Evolutionary conservation across 2,888 invertebrate genomes (phyloP).

Genomic region (Apamea monoglypha): DNA sequence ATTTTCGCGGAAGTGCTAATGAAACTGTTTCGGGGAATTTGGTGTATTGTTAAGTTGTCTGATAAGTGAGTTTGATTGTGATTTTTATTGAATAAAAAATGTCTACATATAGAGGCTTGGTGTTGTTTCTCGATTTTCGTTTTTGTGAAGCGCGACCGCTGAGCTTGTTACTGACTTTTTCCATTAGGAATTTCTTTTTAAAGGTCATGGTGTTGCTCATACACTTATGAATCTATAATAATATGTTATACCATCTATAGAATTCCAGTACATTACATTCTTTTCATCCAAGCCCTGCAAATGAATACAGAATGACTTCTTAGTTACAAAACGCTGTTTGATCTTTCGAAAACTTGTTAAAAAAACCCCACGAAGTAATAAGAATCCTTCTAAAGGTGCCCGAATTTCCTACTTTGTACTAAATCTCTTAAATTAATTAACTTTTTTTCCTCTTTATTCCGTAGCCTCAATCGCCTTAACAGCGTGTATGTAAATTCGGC

Average conservation of each 20-base stretch:
- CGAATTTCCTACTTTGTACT: constrained; percentile 11
- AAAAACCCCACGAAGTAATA: neutral
- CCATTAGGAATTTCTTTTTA: neutral
- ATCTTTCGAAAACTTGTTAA: neutral
- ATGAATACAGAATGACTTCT: neutral
- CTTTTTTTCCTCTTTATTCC: constrained; percentile 4
- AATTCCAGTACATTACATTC: neutral
- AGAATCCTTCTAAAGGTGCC: neutral
- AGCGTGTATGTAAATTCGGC: constrained; percentile 66
- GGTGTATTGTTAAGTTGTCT: constrained; percentile 15
- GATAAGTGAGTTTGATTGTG: constrained; percentile 2
- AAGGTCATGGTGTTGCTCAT: neutral
- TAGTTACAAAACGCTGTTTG: neutral
- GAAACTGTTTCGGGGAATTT: constrained; percentile 17
- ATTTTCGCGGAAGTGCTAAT: constrained; percentile 43
- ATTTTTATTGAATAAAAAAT: neutral
- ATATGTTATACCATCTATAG: neutral
- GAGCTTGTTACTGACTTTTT: neutral
- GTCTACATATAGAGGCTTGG: neutral
- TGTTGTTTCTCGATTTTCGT: neutral
- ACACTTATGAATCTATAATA: neutral
- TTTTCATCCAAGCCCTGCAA: neutral
- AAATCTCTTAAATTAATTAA: constrained; percentile 37
- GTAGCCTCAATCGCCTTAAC: constrained; percentile 55
- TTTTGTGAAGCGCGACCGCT: neutral